Evolutionary conservation across 2,797 vertebrate species (phyloP).

Genomic region (Poeciliopsis infans): DNA sequence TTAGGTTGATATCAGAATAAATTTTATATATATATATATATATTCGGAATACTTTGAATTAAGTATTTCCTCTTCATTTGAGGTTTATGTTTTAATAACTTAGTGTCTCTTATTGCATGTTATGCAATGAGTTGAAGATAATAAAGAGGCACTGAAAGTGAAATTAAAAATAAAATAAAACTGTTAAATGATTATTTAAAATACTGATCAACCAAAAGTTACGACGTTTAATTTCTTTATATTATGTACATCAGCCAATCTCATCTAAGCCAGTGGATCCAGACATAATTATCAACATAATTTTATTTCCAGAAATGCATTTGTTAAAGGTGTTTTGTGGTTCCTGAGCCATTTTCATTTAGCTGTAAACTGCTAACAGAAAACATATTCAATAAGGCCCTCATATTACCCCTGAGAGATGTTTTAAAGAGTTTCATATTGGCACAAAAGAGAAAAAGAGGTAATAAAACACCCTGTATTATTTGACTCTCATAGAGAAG

Average conservation of each 20-base stretch:
- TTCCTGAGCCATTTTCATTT: constrained; percentile 67
- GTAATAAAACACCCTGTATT: constrained; percentile 60
- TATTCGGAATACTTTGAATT: no score
- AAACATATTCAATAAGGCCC: constrained; percentile 66
- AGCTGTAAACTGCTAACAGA: constrained; percentile 56
- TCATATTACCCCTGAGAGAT: constrained; percentile 63
- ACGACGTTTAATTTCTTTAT: neutral
- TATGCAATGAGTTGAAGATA: neutral
- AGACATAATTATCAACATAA: constrained; percentile 38
- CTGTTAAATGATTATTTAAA: neutral
- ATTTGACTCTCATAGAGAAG: constrained; percentile 61
- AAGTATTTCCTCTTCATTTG: neutral
- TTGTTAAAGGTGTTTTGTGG: constrained; percentile 61
- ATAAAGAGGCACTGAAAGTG: neutral
- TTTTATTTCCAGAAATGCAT: constrained; percentile 44
- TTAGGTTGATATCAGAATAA: neutral
- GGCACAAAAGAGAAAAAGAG: constrained; percentile 56
- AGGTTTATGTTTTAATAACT: neutral
- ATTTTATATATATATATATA: no score
- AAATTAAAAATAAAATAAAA: neutral
- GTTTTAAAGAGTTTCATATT: constrained; percentile 62
- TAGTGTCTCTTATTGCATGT: neutral
- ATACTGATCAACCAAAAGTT: neutral
- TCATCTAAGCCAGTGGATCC: constrained; percentile 28
- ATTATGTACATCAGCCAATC: neutral